Evolutionary conservation across 64 coral and sea anemone species (phyloP).

Genomic region (Astreopora myriophthalma): DNA sequence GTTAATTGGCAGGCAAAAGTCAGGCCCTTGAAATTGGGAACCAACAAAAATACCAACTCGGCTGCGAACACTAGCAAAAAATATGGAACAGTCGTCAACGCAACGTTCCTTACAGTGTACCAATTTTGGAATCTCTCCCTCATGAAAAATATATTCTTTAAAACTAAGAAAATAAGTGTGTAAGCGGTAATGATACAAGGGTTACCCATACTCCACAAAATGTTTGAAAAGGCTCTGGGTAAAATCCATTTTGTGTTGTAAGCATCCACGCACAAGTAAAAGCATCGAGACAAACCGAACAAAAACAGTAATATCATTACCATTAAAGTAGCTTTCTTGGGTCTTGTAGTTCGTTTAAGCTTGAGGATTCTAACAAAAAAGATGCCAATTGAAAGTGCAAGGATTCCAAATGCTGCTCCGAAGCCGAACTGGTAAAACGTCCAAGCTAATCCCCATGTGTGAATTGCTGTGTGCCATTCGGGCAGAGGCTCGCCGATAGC

Average conservation of each 20-base stretch:
- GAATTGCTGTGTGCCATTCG: slow-evolving; percentile 37
- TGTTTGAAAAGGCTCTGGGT: slow-evolving; percentile 18
- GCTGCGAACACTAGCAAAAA: slow-evolving; percentile 45
- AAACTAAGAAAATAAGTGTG: slow-evolving; percentile 50
- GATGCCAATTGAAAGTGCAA: neutral
- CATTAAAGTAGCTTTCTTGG: slow-evolving; percentile 5
- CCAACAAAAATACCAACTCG: slow-evolving; percentile 31
- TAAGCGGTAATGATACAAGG: slow-evolving; percentile 68
- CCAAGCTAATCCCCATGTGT: slow-evolving; percentile 59
- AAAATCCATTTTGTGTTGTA: slow-evolving; percentile 51
- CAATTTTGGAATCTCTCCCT: slow-evolving; percentile 68
- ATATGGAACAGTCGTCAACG: slow-evolving; percentile 44
- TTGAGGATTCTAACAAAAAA: slow-evolving; percentile 27
- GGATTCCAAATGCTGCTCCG: slow-evolving; percentile 10
- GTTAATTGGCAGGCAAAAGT: slow-evolving; percentile 59
- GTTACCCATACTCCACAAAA: slow-evolving; percentile 52
- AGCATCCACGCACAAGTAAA: slow-evolving; percentile 47
- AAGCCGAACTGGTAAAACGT: slow-evolving; percentile 63
- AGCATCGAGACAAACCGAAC: slow-evolving; percentile 38
- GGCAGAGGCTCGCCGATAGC: slow-evolving; percentile 56
- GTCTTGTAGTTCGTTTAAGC: neutral
- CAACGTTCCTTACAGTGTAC: slow-evolving; percentile 67
- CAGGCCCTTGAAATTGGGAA: slow-evolving; percentile 22
- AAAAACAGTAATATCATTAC: slow-evolving; percentile 51
- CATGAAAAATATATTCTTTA: slow-evolving; percentile 67